Base-by-base conservation (phyloP, 1,140 invertebrate genomes). In the Teleogryllus occipitalis region DNA sequence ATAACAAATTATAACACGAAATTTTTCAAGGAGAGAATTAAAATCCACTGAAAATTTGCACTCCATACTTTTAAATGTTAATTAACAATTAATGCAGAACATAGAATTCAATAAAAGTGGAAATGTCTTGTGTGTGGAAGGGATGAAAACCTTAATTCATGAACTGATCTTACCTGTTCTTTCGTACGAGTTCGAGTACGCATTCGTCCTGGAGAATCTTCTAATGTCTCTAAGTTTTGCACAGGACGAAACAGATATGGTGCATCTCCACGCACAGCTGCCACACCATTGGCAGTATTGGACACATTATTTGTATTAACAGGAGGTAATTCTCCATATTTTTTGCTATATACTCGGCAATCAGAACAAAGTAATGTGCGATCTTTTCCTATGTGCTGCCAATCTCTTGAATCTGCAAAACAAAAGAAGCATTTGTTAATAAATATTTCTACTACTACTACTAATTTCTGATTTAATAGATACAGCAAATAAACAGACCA, bases 171-270 rank as follows among this genome's bases (percentile, higher is more conserved):
- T n/a, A 79, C 76, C 79, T 80, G 79, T 65, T 80, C 79, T 54
- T 81, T 81, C 65, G 76, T 90, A 87, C 96, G 94, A 83, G 96
- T 96, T 82, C 95, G 89, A 65, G 95, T 96, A 84, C 95, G 90
- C 92, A 96, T 95, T 86, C 95, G 91, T 84, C 93, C 94, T 76
- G 93, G 93, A 85, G 93, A 93, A 84, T 91, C 91, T 84, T 95
- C 94, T 81, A 92, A 92, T 82, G 90, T 92, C 83, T 94, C 93
- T 18, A 65, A 65, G 82, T 89, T 89, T 78, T 91, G 90, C 83
- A 93, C 91, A 82, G 92, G 92, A 83, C 92, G 89, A 87, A 94
- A 94, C 46, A 93, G 85, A 85, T 93, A 93, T 2, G 91, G 88
- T 80, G 88, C 87, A 65, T 89, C 89, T 76, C 83, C 83, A 65